Base-by-base conservation (phyloP, 2,888 invertebrate species). In the Pristionchus fissidentatus region DNA sequence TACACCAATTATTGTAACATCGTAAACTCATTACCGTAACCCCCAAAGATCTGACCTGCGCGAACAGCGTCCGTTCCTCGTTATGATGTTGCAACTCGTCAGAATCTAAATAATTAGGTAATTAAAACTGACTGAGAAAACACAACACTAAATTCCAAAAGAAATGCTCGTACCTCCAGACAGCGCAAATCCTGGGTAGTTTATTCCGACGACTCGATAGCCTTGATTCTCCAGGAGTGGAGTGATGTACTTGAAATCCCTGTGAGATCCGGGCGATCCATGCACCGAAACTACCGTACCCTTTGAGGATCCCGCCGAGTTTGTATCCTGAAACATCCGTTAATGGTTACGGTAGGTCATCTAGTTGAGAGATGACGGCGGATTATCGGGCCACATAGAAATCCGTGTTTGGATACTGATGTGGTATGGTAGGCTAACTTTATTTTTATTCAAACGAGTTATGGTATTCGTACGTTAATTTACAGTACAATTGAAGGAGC, bases 241-340 rank as follows among this genome's bases (percentile, higher is more conserved):
- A 29, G 62, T 52, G 43, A 88, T 66, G 75, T 89, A 88, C 70
- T 89, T 89, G 83, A 87, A 89, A 75, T 88, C 87, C 41, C 87
- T 87, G 83, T 89, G 88, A 52, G 89, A 89, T 22, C 89, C 89
- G 8, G 88, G 88, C 19, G 88, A 83, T 8, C 89, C 89, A 73
- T 89, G 89, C 32, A 88, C 66, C 46, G 84, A 84, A 13, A 89
- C 85, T 5, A 88, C 89, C 19, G 87, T 88, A 19, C 89, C 88
- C 15, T 86, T 52, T 1, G 85, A 62, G 3, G 87, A 86, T 2
- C 89, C 88, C 1, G 77, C 22, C n/a, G 88, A 75, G 5, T 85
- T 73, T 3, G 88, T 87, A 66, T 89, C 89, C 88, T 89, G 52
- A 22, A 86, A 10, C n/a, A n/a, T n/a, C n/a, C n/a, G n/a, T n/a